Base-by-base conservation (phyloP, 2,113 vertebrate genomes). In the Leptobrachium leishanense region DNA sequence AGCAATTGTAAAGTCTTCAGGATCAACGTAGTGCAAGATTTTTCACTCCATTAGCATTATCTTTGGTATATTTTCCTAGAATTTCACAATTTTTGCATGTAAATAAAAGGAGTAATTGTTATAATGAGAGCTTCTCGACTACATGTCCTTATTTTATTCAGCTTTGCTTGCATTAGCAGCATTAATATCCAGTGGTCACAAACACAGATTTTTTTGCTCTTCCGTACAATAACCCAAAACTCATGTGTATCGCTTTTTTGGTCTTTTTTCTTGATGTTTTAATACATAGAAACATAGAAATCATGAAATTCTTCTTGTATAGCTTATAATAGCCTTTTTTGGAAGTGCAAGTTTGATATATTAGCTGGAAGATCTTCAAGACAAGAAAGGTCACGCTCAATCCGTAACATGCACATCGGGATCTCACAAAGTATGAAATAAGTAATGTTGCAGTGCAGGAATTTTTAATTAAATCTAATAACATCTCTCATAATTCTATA, bases 401-500 rank as follows among this genome's bases (percentile, higher is more conserved):
- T 39, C 40, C 50, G 54, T 46, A 54, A 39, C 70, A 50, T 63
- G 7, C 3, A 5, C 40, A 62, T 59, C 54, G 20, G 41, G 6
- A 41, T 40, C 64, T 66, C 9, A 11, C 4, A 50, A 8, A 50
- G 46, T 8, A 50, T 50, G 46, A 4, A 8, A 50, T 50, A 10
- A 66, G 6, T 41, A 2, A 39, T 40, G 3, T 62, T 13, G 5
- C 12, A 74, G 41, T 43, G 43, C 43, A 43, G 42, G 3, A 74
- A 31, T 63, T 20, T 64, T 46, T 74, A 74, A 74, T 74, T 46
- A 74, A 12, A 39, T 57, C 3, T 64, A 74, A 64, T 74, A 59
- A 31, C 59, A 63, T 20, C 12, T 43, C n/a, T 40, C 13, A 59
- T 74, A n/a, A 41, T 31, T 31, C 72, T 57, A 9, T 59, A 59